Conservation (phyloP, 2,797 vertebrate species). For the Enteromius thamalakanensis region DNA sequence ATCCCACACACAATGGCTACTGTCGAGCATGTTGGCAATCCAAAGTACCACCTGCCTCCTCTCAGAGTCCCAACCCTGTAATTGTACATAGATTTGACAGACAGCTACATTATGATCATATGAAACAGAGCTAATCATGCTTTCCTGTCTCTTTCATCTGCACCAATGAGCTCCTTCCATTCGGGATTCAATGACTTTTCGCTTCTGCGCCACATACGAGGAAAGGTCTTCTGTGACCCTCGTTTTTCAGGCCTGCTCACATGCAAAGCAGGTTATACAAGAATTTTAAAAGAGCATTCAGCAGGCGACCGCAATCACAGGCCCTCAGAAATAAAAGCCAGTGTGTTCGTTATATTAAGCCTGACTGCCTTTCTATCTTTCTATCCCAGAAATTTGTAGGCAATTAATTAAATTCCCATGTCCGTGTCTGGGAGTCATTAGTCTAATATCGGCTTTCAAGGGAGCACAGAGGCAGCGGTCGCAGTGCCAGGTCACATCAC, state of each 20-base stretch:
- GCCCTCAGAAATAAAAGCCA: constrained; percentile 42
- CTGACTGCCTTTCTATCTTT: constrained; percentile 45
- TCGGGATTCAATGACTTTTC: constrained; percentile 17
- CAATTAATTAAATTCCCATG: constrained; percentile 62
- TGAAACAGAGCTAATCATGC: constrained; percentile 49
- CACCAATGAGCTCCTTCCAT: constrained; percentile 46
- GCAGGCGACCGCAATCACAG: constrained; percentile 24
- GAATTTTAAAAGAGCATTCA: constrained; percentile 37
- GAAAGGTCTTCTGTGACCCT: constrained; percentile 25
- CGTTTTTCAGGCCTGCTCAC: constrained; percentile 26
- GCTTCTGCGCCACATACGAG: constrained; percentile 13
- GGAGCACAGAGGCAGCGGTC: constrained; percentile 17
- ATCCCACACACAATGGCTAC: constrained; percentile 33
- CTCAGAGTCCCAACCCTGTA: constrained; percentile 44
- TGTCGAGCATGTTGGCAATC: constrained; percentile 36
- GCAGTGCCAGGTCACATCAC: constrained; percentile 59
- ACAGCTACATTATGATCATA: constrained; percentile 48
- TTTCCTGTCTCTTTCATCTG: constrained; percentile 50
- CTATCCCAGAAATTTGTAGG: constrained; percentile 58
- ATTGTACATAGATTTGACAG: constrained; percentile 49
- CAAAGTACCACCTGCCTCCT: constrained; percentile 49
- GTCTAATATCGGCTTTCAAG: constrained; percentile 47
- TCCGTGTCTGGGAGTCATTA: constrained; percentile 57
- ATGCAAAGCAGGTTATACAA: constrained; percentile 45
- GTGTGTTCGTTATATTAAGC: constrained; percentile 40